A percentile compares a stretch with the other conserved stretches of the same genome.
Evolutionary conservation across 2,888 invertebrate species (phyloP).

Genomic region (Sphaeridia pumilis): DNA sequence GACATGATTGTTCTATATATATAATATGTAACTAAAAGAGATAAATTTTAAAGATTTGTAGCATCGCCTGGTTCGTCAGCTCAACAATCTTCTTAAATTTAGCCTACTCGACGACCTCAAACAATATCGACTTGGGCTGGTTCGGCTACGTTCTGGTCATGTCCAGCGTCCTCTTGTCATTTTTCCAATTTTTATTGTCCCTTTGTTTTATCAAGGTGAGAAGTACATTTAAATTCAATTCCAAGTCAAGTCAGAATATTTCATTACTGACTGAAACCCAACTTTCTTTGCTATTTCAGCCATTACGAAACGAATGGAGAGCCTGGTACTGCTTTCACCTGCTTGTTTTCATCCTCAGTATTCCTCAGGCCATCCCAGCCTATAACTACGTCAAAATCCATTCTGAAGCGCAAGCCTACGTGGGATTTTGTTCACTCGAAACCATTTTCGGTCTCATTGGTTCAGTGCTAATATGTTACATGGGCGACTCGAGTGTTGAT

Average conservation of each 20-base stretch:
- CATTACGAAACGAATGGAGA: slow-evolving; percentile 1
- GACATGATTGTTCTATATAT: too few species aligned
- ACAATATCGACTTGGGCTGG: too few species aligned
- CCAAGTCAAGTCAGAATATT: too few species aligned
- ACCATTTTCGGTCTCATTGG: not conserved
- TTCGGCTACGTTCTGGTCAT: too few species aligned
- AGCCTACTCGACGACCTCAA: too few species aligned
- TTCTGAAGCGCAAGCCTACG: not conserved
- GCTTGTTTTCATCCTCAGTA: not conserved
- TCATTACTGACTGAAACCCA: too few species aligned
- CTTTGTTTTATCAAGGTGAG: not conserved
- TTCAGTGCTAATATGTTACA: not conserved
- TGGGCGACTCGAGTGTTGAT: not conserved
- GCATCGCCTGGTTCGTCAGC: not conserved
- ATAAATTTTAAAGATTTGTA: too few species aligned
- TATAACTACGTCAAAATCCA: not conserved
- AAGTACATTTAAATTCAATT: not conserved
- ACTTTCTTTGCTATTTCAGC: too few species aligned
- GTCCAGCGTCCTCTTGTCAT: not conserved
- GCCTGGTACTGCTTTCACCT: slow-evolving; percentile 3
- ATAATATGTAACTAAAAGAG: too few species aligned
- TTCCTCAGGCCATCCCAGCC: not conserved
- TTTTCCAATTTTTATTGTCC: not conserved
- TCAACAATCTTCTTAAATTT: not conserved
- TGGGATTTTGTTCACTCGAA: slow-evolving; percentile 4